Percentiles rank a stretch among this genome's conserved stretches.
Evolutionary conservation across 2,888 invertebrate species (phyloP).

Genomic region (Drosophila ezoana): DNA sequence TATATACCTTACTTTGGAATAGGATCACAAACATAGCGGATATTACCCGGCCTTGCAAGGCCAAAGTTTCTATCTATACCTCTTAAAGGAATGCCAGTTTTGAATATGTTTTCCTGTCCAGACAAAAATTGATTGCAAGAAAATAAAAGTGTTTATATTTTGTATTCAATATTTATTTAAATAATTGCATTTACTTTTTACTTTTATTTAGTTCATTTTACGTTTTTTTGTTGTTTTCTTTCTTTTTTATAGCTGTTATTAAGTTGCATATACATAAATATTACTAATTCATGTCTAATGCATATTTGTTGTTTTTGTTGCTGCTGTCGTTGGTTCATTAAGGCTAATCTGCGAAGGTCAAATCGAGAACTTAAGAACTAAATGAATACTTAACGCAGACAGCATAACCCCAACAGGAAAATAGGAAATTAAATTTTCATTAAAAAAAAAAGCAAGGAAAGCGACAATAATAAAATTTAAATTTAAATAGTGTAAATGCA

Average conservation of each 20-base stretch:
- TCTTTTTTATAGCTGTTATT: constrained; percentile 28
- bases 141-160: constrained; percentile 34
- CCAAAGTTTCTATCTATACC: no score
- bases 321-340: constrained; percentile 32
- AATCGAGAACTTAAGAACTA: constrained; percentile 60
- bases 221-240: constrained; percentile 18
- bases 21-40: no score
- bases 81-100: no score
- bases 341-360: constrained; percentile 42
- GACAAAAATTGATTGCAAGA: not conserved
- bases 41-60: no score
- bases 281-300: constrained; percentile 50
- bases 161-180: constrained; percentile 78
- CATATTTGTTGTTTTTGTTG: constrained; percentile 44
- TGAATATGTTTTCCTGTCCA: no score
- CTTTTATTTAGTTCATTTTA: constrained; percentile 41
- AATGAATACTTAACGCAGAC: constrained; percentile 64
- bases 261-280: constrained; percentile 48
- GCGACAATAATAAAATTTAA: not conserved
- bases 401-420: constrained; percentile 2
- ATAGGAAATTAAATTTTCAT: not conserved
- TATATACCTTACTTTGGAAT: no score
- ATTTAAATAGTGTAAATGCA: constrained; percentile 34
- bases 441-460: constrained; percentile 1
- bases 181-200: constrained; percentile 71